Conservation (phyloP, 2,888 invertebrate genomes). For the Apamea anceps region DNA sequence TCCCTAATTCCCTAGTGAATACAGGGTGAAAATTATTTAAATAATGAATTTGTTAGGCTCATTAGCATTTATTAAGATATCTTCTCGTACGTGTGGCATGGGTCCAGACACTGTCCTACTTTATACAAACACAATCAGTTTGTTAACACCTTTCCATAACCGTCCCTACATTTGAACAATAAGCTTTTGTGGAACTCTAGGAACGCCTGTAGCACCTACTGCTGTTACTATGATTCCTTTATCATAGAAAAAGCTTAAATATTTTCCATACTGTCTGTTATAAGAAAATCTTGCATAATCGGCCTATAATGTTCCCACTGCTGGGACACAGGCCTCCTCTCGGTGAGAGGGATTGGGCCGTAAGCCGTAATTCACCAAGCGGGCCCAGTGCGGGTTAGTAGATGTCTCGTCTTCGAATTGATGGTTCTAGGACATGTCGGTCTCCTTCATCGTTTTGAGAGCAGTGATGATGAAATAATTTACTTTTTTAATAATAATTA, state of each 20-base stretch:
- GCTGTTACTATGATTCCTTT: conserved; percentile 7
- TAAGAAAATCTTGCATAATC: neutral
- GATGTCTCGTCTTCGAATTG: neutral
- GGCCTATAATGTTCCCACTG: neutral
- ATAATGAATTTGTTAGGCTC: conserved; percentile 52
- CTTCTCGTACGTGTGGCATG: conserved; percentile 21
- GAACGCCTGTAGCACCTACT: neutral
- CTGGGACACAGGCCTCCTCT: neutral
- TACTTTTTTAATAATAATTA: too few relatives aligned
- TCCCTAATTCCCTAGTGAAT: conserved; percentile 3
- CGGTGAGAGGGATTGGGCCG: neutral
- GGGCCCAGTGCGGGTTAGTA: neutral
- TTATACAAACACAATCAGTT: conserved; percentile 27
- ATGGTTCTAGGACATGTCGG: neutral
- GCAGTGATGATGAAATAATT: neutral
- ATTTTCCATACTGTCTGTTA: neutral
- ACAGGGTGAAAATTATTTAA: conserved; percentile 36
- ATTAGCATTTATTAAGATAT: conserved; percentile 51
- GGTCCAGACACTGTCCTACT: conserved; percentile 40
- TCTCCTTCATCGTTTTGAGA: neutral
- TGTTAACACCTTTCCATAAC: neutral
- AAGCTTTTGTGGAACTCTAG: conserved; percentile 6
- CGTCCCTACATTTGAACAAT: neutral
- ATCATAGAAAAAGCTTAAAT: neutral
- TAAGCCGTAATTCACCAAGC: neutral